Conservation (phyloP, 2,888 invertebrate species). For the Andrena minutula region DNA sequence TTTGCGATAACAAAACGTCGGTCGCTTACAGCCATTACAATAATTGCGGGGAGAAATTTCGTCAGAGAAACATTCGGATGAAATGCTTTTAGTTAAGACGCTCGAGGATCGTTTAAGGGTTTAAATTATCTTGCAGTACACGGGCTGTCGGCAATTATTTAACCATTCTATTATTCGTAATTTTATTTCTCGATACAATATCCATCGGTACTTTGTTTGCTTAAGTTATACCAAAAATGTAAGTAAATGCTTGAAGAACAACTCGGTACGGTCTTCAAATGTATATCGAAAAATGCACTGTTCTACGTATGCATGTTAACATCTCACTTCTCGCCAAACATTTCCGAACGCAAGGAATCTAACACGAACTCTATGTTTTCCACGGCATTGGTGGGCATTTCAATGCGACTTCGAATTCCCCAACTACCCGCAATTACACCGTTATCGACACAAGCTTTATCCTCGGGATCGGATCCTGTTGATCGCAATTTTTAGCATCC, state of each 20-base stretch:
- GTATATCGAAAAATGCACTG: slow-evolving; percentile 26
- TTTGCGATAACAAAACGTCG: slow-evolving; percentile 64
- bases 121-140: slow-evolving; percentile 26
- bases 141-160: slow-evolving; percentile 19
- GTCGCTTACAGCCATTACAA: slow-evolving; percentile 52
- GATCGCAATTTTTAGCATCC: slow-evolving; percentile 36
- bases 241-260: slow-evolving; percentile 33
- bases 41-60: slow-evolving; percentile 70
- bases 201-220: slow-evolving; percentile 25
- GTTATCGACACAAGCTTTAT: slow-evolving; percentile 58
- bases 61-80: slow-evolving; percentile 52
- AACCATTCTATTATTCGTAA: slow-evolving; percentile 17
- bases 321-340: slow-evolving; percentile 36
- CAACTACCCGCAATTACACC: slow-evolving; percentile 57
- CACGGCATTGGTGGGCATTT: slow-evolving; percentile 28
- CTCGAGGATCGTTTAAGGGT: slow-evolving; percentile 6
- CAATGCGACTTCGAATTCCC: slow-evolving; percentile 50
- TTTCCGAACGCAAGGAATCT: slow-evolving; percentile 48
- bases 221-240: slow-evolving; percentile 27
- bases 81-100: slow-evolving; percentile 24
- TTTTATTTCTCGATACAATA: slow-evolving; percentile 25
- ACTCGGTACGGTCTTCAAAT: slow-evolving; percentile 33
- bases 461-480: slow-evolving; percentile 50
- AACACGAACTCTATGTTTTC: slow-evolving; percentile 50
- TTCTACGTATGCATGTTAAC: slow-evolving; percentile 24